phyloP scores from a whole-genome alignment of 2,888 invertebrate species.

The Halictus quadricinctus region DNA sequence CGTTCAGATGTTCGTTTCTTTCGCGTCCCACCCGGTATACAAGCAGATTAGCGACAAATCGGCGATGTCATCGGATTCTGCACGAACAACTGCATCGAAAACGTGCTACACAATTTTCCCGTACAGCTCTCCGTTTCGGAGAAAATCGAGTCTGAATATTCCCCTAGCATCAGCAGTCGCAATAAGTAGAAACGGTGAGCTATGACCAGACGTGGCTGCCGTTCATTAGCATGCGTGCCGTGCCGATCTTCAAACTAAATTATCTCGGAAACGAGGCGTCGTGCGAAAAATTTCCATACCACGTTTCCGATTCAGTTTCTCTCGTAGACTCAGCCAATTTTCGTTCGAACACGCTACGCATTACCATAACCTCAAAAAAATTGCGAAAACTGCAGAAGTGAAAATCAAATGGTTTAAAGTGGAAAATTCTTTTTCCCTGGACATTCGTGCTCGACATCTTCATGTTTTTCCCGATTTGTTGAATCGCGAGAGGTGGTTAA shows the following conservation, averaged over 20 bases:
- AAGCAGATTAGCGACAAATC: background rate
- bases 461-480: too few relatives aligned
- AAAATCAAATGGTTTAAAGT: background rate
- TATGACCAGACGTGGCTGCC: background rate
- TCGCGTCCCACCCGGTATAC: background rate
- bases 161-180: background rate
- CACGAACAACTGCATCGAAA: background rate
- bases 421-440: background rate
- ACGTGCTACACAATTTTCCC: background rate
- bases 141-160: background rate
- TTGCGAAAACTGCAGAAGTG: background rate
- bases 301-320: background rate
- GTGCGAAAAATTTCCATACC: background rate
- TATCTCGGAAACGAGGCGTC: background rate
- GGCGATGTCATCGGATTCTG: background rate
- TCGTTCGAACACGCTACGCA: background rate
- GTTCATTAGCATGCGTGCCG: background rate
- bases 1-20: background rate
- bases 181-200: background rate
- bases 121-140: background rate
- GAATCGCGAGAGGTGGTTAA: too few relatives aligned
- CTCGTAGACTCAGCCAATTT: background rate
- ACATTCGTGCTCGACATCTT: background rate
- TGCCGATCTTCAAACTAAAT: background rate
- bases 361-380: background rate